phyloP scores from a whole-genome alignment of 2,888 invertebrate genomes.

The Oligia fasciuncula region DNA sequence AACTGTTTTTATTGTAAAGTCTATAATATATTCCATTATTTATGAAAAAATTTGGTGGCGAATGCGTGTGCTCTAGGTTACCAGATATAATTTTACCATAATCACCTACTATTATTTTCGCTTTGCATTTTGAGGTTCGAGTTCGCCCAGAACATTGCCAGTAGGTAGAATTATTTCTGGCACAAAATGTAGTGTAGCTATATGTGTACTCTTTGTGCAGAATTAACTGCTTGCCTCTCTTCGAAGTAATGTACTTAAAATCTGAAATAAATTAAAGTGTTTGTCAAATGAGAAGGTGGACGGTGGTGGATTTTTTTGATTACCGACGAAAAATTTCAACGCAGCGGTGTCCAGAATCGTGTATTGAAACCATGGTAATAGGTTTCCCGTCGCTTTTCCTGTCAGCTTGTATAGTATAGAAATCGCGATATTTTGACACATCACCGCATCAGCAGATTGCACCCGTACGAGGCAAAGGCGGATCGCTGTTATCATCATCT shows the following conservation, averaged over 20 bases:
- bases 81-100: not conserved
- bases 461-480: not conserved
- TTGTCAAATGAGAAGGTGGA: too few relatives aligned
- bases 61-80: not conserved
- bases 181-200: not conserved
- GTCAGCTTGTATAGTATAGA: not conserved
- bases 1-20: not conserved
- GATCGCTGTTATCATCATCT: not conserved
- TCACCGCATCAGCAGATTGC: not conserved
- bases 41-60: not conserved
- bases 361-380: too few relatives aligned
- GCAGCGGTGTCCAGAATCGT: too few relatives aligned
- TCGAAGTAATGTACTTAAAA: conserved; percentile 1
- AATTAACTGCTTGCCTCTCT: conserved; percentile 16
- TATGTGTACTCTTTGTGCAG: conserved; percentile 5
- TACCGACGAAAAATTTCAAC: too few relatives aligned
- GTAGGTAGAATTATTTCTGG: not conserved
- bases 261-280: conserved; percentile 1
- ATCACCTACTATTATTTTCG: not conserved
- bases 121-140: not conserved
- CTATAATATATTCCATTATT: not conserved
- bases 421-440: not conserved
- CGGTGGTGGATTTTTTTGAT: not conserved
- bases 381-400: too few relatives aligned
- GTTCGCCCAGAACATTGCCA: conserved; percentile 7